Evolutionary conservation across 2,888 invertebrate species (phyloP).

Genomic region (Arge pagana): DNA sequence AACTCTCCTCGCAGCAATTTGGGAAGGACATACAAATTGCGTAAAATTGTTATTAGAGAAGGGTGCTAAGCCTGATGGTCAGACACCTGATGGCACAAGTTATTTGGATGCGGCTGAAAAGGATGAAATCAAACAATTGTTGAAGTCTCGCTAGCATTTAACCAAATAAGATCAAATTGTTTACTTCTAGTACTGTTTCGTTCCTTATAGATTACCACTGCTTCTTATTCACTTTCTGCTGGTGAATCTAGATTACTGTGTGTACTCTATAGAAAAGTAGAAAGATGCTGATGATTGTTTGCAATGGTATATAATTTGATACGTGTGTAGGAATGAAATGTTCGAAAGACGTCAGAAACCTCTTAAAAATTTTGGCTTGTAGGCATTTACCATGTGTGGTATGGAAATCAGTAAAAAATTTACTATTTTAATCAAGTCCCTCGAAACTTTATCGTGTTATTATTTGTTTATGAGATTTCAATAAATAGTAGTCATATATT

Average conservation of each 20-base stretch:
- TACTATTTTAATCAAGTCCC: too few species aligned
- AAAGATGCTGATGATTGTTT: conserved; percentile 18
- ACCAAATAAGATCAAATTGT: conserved; percentile 41
- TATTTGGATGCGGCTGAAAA: conserved; percentile 91
- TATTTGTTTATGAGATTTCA: too few species aligned
- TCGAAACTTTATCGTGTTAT: too few species aligned
- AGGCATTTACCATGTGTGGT: too few species aligned
- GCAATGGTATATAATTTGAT: conserved; percentile 19
- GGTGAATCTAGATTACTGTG: conserved; percentile 35
- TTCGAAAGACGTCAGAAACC: conserved; percentile 3
- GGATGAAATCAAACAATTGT: conserved; percentile 83
- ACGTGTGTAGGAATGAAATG: conserved; percentile 16
- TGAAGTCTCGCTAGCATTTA: conserved; percentile 50
- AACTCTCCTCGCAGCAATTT: conserved; percentile 91
- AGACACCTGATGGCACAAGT: conserved; percentile 84
- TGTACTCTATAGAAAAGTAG: conserved; percentile 37
- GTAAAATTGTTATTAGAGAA: conserved; percentile 85
- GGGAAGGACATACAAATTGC: conserved; percentile 94
- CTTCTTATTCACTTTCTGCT: conserved; percentile 48
- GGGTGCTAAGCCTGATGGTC: conserved; percentile 69
- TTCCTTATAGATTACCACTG: conserved; percentile 50
- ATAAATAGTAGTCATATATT: too few species aligned
- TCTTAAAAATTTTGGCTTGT: conserved; percentile 20
- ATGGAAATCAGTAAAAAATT: too few species aligned
- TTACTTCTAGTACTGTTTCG: conserved; percentile 52